phyloP scores from a whole-genome alignment of 2,797 vertebrate genomes.

The Schizopygopsis malacanthus region DNA sequence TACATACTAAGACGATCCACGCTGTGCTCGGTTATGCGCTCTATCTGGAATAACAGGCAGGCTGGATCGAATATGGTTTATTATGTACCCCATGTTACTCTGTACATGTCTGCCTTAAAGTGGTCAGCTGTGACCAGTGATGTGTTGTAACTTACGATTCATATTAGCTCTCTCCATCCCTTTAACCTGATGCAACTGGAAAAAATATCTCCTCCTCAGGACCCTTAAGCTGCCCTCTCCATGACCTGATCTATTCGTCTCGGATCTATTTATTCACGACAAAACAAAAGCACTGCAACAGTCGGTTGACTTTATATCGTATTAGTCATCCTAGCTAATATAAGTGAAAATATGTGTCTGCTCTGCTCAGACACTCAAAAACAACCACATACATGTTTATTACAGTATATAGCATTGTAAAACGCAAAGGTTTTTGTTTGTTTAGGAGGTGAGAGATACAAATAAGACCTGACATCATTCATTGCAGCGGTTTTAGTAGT shows the following conservation, averaged over 20 bases:
- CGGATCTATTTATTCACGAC: constrained; percentile 50
- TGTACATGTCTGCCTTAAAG: constrained; percentile 47
- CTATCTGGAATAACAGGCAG: constrained; percentile 34
- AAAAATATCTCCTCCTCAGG: constrained; percentile 70
- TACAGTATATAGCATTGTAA: constrained; percentile 12
- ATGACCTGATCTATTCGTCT: constrained; percentile 50
- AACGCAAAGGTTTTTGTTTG: neutral
- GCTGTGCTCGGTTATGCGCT: neutral
- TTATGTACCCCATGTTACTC: constrained; percentile 18
- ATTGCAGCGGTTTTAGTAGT: constrained; percentile 24
- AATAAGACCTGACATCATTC: neutral
- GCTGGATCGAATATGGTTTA: constrained; percentile 18
- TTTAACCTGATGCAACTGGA: constrained; percentile 72
- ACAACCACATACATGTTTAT: constrained; percentile 7
- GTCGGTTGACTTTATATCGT: constrained; percentile 2
- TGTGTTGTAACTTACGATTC: constrained; percentile 19
- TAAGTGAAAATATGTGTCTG: neutral
- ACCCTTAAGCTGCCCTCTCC: constrained; percentile 70
- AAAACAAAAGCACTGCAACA: constrained; percentile 36
- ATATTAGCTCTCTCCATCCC: constrained; percentile 43
- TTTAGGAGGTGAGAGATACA: constrained; percentile 4
- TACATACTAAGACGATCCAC: constrained; percentile 30
- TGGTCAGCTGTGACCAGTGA: constrained; percentile 25
- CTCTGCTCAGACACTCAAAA: constrained; percentile 8
- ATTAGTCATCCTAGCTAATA: constrained; percentile 27